Evolutionary conservation across 2,797 vertebrate genomes (phyloP).

Genomic region (Allobates femoralis): DNA sequence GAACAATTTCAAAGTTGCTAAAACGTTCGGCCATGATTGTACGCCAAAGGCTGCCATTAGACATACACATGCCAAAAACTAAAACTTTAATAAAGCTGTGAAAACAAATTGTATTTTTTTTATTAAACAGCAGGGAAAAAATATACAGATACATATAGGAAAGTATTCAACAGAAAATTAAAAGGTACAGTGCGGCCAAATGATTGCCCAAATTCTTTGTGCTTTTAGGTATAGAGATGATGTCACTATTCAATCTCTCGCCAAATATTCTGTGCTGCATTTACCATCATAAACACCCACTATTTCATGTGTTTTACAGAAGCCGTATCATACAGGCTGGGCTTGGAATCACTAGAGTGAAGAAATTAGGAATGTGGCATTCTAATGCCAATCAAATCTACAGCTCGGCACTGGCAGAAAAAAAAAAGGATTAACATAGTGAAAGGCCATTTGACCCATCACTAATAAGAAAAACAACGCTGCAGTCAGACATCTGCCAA

Average conservation of each 20-base stretch:
- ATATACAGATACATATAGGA: too few relatives aligned
- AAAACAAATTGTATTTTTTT: too few relatives aligned
- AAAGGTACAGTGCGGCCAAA: too few relatives aligned
- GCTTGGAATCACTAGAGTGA: background rate
- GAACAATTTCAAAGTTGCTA: too few relatives aligned
- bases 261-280: background rate
- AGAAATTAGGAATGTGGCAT: slow-evolving; percentile 22
- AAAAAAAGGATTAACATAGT: slow-evolving; percentile 35
- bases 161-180: too few relatives aligned
- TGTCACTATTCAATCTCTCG: background rate
- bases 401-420: slow-evolving; percentile 32
- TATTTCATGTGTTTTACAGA: background rate
- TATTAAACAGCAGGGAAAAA: too few relatives aligned
- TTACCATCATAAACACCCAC: background rate
- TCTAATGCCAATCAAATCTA: slow-evolving; percentile 37
- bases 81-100: too few relatives aligned
- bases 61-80: too few relatives aligned
- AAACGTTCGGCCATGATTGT: too few relatives aligned
- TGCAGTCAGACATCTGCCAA: slow-evolving; percentile 52
- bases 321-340: background rate
- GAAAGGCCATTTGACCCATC: slow-evolving; percentile 59
- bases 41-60: too few relatives aligned
- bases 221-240: background rate
- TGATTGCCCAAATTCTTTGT: background rate
- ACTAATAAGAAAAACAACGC: slow-evolving; percentile 52